Evolutionary conservation across 2,888 invertebrate species (phyloP), one percentile per base, ranked within the genome.

Genomic region (Polyploca ridens): DNA sequence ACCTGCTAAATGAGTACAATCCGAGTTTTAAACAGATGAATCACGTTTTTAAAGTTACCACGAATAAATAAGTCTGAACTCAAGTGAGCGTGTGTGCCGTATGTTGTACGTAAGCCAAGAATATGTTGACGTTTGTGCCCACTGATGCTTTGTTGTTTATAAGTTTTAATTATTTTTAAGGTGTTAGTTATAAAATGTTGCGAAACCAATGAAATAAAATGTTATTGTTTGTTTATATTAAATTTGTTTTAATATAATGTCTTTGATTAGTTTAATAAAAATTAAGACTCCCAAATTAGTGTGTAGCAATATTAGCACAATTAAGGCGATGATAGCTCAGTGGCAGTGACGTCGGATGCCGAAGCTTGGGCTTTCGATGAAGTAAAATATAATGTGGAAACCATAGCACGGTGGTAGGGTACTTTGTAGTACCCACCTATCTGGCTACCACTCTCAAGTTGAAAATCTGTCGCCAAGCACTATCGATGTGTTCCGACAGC

Each of bases 181-280:
- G 46, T 64, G 38, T 69, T 72, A 71, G 68, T 66, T 73, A 35
- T 63, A 69, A 71, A 46, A 58, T 68, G 73, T 74, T 72, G 79
- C 83, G 86, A 76, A 88, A 90, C 91, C 91, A 91, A 90, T 90
- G 90, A 91, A 89, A 88, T 86, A 44, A 79, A 83, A 84, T 73
- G 75, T 69, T 75, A 70, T 72, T 66, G 65, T 68, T 70, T 73
- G 61, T 72, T 74, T 69, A 41, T 14, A 41, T 54, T 41, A 33
- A 10, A 62, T 63, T 38, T 62, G 44, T 63, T 19, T 63, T 38
- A 33, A 33, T 14, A 44, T 14, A 44, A 44, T n/a, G 46, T 1
- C 6, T 46, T n/a, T 46, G 44, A 10, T 46, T 46, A 46, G 3
- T 13, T 41, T 41, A 41, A 41, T 41, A 13, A 38, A 38, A 38